These are phyloP conservation scores for Lamellibrachia columna DNA, from an alignment of 2,888 invertebrate species.

Conservation along the genomic window DNA sequence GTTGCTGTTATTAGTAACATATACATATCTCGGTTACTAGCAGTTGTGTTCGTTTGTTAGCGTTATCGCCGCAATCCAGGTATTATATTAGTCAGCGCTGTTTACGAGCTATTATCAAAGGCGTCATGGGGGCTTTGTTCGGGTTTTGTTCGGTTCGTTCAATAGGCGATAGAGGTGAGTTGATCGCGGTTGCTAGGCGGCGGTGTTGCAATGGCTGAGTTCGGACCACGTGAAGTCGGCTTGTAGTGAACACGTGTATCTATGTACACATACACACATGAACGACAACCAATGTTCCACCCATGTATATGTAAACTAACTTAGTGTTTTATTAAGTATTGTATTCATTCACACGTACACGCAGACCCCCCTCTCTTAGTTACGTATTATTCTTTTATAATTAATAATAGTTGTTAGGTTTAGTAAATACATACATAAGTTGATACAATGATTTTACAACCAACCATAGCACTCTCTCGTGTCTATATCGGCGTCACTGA, in stretches of 20 bases:
- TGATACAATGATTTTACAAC: neutral
- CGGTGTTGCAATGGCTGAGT: neutral
- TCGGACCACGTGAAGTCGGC: neutral
- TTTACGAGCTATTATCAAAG: neutral
- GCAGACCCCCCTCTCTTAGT: neutral
- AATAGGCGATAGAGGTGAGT: neutral
- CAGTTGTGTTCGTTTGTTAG: neutral
- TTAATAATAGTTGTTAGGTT: neutral
- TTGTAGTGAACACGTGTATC: neutral
- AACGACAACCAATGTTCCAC: neutral
- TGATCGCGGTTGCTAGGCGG: neutral
- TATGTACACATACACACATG: neutral
- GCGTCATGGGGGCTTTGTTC: neutral
- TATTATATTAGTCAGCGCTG: conserved; percentile 1
- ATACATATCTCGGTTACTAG: neutral
- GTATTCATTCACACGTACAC: neutral
- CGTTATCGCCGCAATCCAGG: neutral
- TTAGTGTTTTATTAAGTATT: neutral
- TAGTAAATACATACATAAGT: neutral
- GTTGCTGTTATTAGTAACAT: conserved; percentile 1
- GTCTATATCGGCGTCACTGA: neutral
- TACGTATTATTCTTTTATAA: neutral
- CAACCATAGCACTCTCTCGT: neutral
- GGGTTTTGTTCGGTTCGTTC: neutral
- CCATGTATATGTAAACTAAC: neutral